Evolutionary conservation across 1,140 invertebrate species (phyloP).

Genomic region (Portunus trituberculatus): DNA sequence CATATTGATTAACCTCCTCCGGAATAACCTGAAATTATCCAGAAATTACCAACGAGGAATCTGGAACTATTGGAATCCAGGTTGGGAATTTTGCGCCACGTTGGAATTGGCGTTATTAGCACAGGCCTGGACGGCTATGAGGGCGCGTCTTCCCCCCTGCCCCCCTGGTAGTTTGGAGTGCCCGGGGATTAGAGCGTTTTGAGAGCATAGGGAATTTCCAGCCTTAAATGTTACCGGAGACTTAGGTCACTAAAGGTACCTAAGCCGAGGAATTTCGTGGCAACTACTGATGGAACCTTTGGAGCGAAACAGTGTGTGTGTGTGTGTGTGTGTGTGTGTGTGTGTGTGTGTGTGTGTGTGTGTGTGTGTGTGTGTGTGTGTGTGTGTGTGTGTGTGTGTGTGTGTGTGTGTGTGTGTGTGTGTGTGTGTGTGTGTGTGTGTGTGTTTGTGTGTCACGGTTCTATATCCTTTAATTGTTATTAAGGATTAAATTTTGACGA

Average conservation of each 20-base stretch:
- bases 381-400: slow-evolving; percentile 38
- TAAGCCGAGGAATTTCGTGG: slow-evolving; percentile 28
- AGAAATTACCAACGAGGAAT: slow-evolving; percentile 22
- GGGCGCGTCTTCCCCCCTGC: background rate
- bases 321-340: slow-evolving; percentile 33
- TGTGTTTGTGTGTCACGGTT: background rate
- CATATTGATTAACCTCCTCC: background rate
- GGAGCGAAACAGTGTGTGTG: background rate
- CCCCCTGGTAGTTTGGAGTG: background rate
- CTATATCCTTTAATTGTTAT: background rate
- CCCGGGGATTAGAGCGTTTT: background rate
- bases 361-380: slow-evolving; percentile 44
- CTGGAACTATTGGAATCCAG: slow-evolving; percentile 12
- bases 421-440: too few relatives aligned
- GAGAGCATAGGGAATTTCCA: slow-evolving; percentile 9
- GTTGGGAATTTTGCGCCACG: slow-evolving; percentile 1
- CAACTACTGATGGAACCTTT: background rate
- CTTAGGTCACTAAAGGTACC: background rate
- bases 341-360: background rate
- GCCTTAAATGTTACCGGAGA: background rate
- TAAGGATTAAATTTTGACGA: background rate
- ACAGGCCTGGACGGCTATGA: background rate
- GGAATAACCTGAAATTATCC: slow-evolving; percentile 23
- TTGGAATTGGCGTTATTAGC: slow-evolving; percentile 21
- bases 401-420: slow-evolving; percentile 40